phyloP scores from a whole-genome alignment of 2,113 vertebrate genomes.

The Antechinus flavipes region DNA sequence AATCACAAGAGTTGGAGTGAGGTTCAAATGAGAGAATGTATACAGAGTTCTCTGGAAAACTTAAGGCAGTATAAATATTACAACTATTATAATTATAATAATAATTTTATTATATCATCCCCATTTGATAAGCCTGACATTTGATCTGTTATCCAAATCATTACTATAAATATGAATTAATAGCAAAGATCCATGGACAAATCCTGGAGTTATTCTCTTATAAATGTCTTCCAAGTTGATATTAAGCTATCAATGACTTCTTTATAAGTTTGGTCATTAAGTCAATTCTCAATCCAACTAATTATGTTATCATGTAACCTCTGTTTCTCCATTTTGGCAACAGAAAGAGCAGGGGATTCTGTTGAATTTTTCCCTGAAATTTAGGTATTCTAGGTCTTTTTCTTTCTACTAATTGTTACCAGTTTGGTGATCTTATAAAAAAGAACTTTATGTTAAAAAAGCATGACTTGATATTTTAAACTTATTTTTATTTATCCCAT shows the following conservation, averaged over 20 bases:
- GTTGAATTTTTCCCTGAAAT: background rate
- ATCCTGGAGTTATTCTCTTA: background rate
- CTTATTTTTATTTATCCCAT: background rate
- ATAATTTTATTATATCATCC: background rate
- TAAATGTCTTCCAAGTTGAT: background rate
- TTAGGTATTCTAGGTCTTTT: background rate
- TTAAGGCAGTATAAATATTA: background rate
- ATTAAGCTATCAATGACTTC: background rate
- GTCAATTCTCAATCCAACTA: background rate
- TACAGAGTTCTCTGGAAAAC: background rate
- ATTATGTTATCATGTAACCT: background rate
- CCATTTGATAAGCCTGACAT: no score
- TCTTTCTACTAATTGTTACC: background rate
- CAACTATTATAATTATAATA: background rate
- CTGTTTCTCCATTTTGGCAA: background rate
- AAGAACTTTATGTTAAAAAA: background rate
- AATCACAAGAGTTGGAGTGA: background rate
- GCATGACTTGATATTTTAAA: background rate
- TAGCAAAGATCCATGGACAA: background rate
- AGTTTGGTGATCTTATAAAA: background rate
- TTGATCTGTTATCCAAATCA: background rate
- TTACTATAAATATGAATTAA: background rate
- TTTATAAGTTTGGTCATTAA: background rate
- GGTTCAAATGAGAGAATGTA: background rate
- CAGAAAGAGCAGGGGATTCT: background rate